Percentiles rank a stretch among this genome's conserved stretches.
Conservation (phyloP, 2,888 invertebrate species). For the Catocala nupta region DNA sequence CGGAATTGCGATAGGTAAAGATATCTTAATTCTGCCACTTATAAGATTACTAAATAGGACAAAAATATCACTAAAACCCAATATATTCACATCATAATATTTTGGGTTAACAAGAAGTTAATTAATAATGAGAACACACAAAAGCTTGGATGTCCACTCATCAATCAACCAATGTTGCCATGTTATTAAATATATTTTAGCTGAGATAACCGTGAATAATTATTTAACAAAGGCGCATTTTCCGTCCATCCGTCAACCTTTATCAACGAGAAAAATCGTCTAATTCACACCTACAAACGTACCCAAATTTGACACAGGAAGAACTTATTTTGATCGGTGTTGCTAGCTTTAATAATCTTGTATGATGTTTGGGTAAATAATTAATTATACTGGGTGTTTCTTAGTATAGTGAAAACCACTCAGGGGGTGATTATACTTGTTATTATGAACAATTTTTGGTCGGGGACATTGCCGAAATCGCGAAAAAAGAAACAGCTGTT, state of each 20-base stretch:
- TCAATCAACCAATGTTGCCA: conserved; percentile 69
- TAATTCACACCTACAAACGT: conserved; percentile 81
- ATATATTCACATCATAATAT: conserved; percentile 46
- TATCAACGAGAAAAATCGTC: conserved; percentile 84
- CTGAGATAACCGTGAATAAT: conserved; percentile 84
- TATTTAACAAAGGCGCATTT: conserved; percentile 77
- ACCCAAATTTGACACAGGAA: conserved; percentile 70
- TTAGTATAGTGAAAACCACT: no score
- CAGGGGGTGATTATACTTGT: no score
- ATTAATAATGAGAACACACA: conserved; percentile 51
- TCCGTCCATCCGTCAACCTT: conserved; percentile 80
- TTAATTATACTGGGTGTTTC: background rate
- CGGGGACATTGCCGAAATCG: no score
- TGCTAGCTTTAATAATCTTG: conserved; percentile 41
- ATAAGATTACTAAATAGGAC: conserved; percentile 1
- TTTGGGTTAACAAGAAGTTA: conserved; percentile 47
- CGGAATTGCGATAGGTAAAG: no score
- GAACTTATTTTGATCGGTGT: conserved; percentile 58
- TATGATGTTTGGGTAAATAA: background rate
- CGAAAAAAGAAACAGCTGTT: no score
- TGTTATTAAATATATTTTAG: conserved; percentile 83
- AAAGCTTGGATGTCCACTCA: conserved; percentile 63
- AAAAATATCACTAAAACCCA: conserved; percentile 7
- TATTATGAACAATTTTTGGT: no score
- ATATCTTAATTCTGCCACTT: no score